Percentiles rank a stretch among this genome's conserved stretches.
phyloP scores from a whole-genome alignment of 2,888 invertebrate species.

The Criorhina ranunculi region DNA sequence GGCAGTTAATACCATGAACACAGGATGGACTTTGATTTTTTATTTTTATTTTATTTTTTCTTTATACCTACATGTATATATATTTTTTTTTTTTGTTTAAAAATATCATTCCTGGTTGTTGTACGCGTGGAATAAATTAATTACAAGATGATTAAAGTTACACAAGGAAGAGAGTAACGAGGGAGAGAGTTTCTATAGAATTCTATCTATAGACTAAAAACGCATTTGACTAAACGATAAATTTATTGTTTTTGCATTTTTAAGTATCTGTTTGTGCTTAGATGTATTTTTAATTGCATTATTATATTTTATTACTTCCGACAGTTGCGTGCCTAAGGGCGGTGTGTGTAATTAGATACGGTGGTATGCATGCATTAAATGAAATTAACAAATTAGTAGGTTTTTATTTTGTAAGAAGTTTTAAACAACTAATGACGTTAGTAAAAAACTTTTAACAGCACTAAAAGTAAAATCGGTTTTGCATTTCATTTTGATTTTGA shows the following conservation, averaged over 20 bases:
- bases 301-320: neutral
- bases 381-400: too few relatives aligned
- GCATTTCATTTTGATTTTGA: too few relatives aligned
- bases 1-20: conserved; percentile 16
- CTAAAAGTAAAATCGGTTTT: too few relatives aligned
- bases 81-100: neutral
- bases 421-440: too few relatives aligned
- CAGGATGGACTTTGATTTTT: conserved; percentile 43
- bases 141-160: conserved; percentile 41
- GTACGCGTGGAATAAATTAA: conserved; percentile 52
- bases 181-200: conserved; percentile 5
- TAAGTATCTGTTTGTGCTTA: conserved; percentile 2
- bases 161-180: conserved; percentile 14
- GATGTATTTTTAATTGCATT: conserved; percentile 6
- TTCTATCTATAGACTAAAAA: conserved; percentile 11
- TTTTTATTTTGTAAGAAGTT: too few relatives aligned
- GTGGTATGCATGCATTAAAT: too few relatives aligned
- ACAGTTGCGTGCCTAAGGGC: neutral
- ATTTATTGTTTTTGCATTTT: conserved; percentile 2
- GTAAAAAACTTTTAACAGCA: too few relatives aligned
- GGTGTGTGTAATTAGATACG: neutral
- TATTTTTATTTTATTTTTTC: neutral
- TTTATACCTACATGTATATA: too few relatives aligned
- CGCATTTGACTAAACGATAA: conserved; percentile 18
- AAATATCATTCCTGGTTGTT: conserved; percentile 11